Percentiles rank a stretch among this genome's conserved stretches.
Conservation (phyloP, 1,140 invertebrate genomes). For the Augochlora pura region DNA sequence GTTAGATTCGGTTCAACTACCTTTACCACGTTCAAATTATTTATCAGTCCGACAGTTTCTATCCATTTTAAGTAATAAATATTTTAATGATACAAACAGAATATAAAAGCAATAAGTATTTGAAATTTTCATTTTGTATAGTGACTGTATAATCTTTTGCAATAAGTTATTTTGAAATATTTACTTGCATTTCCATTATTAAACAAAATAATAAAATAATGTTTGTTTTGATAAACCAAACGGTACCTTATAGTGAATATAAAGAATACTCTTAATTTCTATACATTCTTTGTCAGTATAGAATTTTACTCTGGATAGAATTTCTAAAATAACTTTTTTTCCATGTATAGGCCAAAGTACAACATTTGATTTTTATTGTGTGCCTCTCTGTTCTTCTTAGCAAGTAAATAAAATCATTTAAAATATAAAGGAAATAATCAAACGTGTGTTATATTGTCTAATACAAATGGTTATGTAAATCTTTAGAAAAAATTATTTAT, state of each 20-base stretch:
- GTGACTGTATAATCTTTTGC: neutral
- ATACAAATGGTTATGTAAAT: constrained; percentile 16
- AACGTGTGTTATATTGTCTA: constrained; percentile 21
- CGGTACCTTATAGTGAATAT: constrained; percentile 2
- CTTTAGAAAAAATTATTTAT: constrained; percentile 5
- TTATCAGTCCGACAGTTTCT: constrained; percentile 24
- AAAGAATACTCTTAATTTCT: constrained; percentile 3
- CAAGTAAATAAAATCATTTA: constrained; percentile 17
- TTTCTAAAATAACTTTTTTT: constrained; percentile 33
- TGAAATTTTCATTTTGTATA: constrained; percentile 5
- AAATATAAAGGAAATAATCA: constrained; percentile 20
- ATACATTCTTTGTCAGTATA: neutral
- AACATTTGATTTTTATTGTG: constrained; percentile 19
- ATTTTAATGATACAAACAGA: constrained; percentile 36
- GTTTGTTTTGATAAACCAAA: constrained; percentile 2
- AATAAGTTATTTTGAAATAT: constrained; percentile 5
- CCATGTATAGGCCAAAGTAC: constrained; percentile 23
- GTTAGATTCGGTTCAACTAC: constrained; percentile 49
- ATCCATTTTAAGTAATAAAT: constrained; percentile 32
- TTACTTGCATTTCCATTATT: neutral
- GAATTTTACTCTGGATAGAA: constrained; percentile 25
- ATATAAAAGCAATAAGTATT: constrained; percentile 29
- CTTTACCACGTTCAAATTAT: constrained; percentile 50
- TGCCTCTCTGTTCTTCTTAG: constrained; percentile 3
- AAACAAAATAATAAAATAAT: constrained; percentile 15